Conservation (phyloP, 2,797 vertebrate genomes). For the Notamacropus eugenii region DNA sequence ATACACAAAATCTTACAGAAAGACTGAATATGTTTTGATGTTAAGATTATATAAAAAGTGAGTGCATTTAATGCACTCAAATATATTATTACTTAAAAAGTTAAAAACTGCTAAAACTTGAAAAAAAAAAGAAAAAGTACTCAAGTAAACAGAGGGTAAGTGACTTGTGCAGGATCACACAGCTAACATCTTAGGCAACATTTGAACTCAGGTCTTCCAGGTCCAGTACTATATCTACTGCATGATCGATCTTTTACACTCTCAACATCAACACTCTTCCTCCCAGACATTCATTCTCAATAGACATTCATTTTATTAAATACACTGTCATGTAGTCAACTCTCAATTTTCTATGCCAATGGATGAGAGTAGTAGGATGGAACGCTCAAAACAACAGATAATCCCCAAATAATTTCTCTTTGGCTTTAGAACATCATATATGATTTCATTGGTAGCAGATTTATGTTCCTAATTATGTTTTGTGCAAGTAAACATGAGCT, state of each 20-base stretch:
- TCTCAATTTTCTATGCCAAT: conserved; percentile 44
- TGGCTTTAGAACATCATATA: conserved; percentile 69
- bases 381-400: conserved; percentile 66
- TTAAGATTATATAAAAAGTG: not conserved
- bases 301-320: conserved; percentile 32
- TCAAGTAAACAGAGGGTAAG: not conserved
- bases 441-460: conserved; percentile 58
- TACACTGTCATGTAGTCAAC: conserved; percentile 59
- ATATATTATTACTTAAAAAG: not conserved
- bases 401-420: conserved; percentile 70
- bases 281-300: not conserved
- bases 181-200: not conserved
- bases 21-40: conserved; percentile 77
- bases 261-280: not conserved
- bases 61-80: not conserved
- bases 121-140: conserved; percentile 45
- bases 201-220: not conserved
- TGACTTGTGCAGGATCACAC: not conserved
- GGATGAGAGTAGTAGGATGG: conserved; percentile 39
- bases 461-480: conserved; percentile 67
- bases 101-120: conserved; percentile 62
- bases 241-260: not conserved
- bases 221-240: not conserved
- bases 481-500: conserved; percentile 62
- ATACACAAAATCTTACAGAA: conserved; percentile 92